Base-by-base conservation (phyloP, 2,797 vertebrate species). In the Clarias laeviceps region DNA sequence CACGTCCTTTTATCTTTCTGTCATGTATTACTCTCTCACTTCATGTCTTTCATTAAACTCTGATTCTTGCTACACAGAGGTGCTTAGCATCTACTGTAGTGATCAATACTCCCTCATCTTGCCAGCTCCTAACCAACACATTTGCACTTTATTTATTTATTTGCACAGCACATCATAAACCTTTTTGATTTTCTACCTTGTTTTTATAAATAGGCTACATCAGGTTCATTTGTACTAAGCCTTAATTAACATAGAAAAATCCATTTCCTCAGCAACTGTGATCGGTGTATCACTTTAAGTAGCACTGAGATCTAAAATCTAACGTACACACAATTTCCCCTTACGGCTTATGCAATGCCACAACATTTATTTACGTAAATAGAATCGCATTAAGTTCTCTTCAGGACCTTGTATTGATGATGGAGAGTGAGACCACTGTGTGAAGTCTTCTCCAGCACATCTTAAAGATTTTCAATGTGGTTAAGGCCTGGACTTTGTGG, bases 71-170 rank as follows among this genome's bases (percentile, higher is more conserved):
- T 56, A 29, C 66, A 17, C 54, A n/a, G 70, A 81, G 70, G 56
- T 77, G 66, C 82, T 80, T 81, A 87, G 78, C 74, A 80, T 82
- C 9, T 7, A n/a, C n/a, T n/a, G n/a, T n/a, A 76, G 64, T 24
- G 69, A 86, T 88, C 85, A 27, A 82, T 86, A 82, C 37, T 45
- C 76, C 79, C 79, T 80, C 80, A 69, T 89, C 83, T 83, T 87
- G 65, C 50, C 45, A 8, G 34, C 74, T 64, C 32, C 70, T 40
- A 68, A 68, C 34, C 54, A 57, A 56, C 64, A 24, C 27, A 56
- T 69, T 68, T 22, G 27, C n/a, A 3, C 64, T 81, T 81, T 14
- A 22, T 50, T 50, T 56, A 8, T 54, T 81, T 45, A 11, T 56
- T 54, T 24, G 64, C 17, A 22, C n/a, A 45, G 77, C 34, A 62